Evolutionary conservation across 1,140 invertebrate species (phyloP), one percentile per base, ranked within the genome.

Genomic region (Drosophila lacertosa): DNA sequence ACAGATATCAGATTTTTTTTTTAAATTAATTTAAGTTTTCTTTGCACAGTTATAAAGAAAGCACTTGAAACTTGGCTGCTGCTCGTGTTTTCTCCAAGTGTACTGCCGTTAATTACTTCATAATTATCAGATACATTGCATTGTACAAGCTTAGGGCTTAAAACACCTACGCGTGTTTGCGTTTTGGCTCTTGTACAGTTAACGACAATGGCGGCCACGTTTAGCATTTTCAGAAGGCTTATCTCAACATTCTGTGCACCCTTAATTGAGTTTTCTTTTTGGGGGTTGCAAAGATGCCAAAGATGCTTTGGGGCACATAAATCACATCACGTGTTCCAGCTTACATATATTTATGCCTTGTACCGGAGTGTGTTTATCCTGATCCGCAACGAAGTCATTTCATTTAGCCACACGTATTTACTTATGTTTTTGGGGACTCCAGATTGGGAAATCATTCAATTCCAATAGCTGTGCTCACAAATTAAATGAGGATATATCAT

Each of bases 261-360:
- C 63, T 22, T 40, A 58, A 58, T 57, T 48, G 53, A 48, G 35
- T 39, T 58, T 50, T 39, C 50, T 67, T 63, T 32, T n/a, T 9
- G 50, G 55, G 80, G 79, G 68, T 82, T 74, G 71, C 47, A 60
- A 47, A n/a, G n/a, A n/a, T n/a, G n/a, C n/a, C 10, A 16, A 35
- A 62, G 18, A 29, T 48, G 48, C 59, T 65, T 78, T 47, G 57
- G 64, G 63, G 37, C 59, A 55, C 79, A 71, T 83, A 67, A 83
- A 84, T 78, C 71, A 66, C 60, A 75, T 77, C 79, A 83, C 80
- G 79, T 83, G 79, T 74, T 51, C 26, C 47, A 82, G 79, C 59
- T 83, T 75, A 83, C 79, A 82, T 42, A 82, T 42, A 74, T 83
- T 47, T 67, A 82, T 67, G 54, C 59, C 75, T 37, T 74, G 69